A percentile compares a stretch with the other conserved stretches of the same genome.
Conservation (phyloP, 2,888 invertebrate species). For the Mesoligia furuncula region DNA sequence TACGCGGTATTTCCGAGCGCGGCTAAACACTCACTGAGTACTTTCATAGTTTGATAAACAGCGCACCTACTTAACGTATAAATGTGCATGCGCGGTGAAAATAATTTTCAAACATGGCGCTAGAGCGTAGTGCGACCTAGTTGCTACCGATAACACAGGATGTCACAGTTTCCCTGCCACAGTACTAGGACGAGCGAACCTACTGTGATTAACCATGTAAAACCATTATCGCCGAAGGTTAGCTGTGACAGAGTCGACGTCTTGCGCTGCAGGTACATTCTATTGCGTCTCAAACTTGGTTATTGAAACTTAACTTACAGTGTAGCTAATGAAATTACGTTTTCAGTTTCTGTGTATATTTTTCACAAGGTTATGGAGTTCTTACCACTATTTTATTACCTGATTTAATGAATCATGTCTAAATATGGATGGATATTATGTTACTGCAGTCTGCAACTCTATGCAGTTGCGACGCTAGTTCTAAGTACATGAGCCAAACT, state of each 20-base stretch:
- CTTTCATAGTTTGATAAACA: slow-evolving; percentile 78
- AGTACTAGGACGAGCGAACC: slow-evolving; percentile 53
- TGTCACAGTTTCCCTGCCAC: slow-evolving; percentile 84
- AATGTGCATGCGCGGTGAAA: slow-evolving; percentile 81
- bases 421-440: not conserved
- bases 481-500: not conserved
- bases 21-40: slow-evolving; percentile 56
- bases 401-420: not conserved
- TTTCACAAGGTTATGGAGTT: slow-evolving; percentile 32
- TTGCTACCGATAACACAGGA: slow-evolving; percentile 87
- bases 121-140: slow-evolving; percentile 81
- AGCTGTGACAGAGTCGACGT: slow-evolving; percentile 40
- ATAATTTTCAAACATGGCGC: slow-evolving; percentile 85
- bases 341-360: slow-evolving; percentile 32
- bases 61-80: slow-evolving; percentile 63
- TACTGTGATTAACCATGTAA: slow-evolving; percentile 55
- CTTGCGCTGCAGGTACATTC: slow-evolving; percentile 37
- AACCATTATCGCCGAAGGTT: slow-evolving; percentile 56
- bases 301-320: slow-evolving; percentile 47
- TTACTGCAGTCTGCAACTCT: not conserved
- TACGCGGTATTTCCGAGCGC: slow-evolving; percentile 57
- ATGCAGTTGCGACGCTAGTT: too few species aligned
- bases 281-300: slow-evolving; percentile 57
- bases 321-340: slow-evolving; percentile 53
- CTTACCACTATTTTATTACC: not conserved